These are phyloP conservation scores for Sarcophaga peregrina DNA, from an alignment of 1,140 invertebrate species.

Conservation along the genomic window DNA sequence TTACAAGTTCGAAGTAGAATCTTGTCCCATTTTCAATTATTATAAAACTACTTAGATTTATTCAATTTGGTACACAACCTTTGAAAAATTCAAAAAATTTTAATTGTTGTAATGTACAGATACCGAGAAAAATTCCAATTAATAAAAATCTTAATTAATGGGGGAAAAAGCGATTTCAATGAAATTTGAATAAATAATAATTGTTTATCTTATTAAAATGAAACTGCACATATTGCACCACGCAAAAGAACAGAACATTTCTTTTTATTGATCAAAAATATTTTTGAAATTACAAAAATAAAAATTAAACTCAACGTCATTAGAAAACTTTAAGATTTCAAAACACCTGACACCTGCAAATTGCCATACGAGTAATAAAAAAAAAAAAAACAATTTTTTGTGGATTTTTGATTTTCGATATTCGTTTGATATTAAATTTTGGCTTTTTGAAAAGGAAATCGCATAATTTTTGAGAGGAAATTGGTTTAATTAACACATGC, in stretches of 20 bases:
- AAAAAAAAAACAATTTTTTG: neutral
- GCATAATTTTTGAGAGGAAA: constrained; percentile 18
- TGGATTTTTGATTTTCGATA: neutral
- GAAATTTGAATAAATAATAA: constrained; percentile 12
- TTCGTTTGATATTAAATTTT: constrained; percentile 3
- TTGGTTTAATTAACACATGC: constrained; percentile 21
- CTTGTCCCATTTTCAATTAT: too few relatives aligned
- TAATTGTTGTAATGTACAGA: neutral
- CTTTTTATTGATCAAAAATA: constrained; percentile 24
- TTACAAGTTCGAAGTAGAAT: too few relatives aligned
- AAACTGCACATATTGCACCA: constrained; percentile 13
- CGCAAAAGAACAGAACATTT: neutral
- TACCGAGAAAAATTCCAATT: neutral
- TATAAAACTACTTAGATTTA: too few relatives aligned
- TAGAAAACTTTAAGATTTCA: constrained; percentile 2
- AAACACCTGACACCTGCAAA: constrained; percentile 8
- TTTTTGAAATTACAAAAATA: neutral
- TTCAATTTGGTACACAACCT: neutral
- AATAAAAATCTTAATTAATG: constrained; percentile 10
- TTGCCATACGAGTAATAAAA: neutral
- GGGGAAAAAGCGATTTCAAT: neutral
- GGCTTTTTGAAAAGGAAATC: neutral
- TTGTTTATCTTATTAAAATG: constrained; percentile 17
- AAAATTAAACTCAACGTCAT: neutral
- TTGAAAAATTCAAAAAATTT: neutral